A percentile compares a stretch with the other conserved stretches of the same genome.
Conservation (phyloP, 1,140 invertebrate species). For the Drosophila lacertosa region DNA sequence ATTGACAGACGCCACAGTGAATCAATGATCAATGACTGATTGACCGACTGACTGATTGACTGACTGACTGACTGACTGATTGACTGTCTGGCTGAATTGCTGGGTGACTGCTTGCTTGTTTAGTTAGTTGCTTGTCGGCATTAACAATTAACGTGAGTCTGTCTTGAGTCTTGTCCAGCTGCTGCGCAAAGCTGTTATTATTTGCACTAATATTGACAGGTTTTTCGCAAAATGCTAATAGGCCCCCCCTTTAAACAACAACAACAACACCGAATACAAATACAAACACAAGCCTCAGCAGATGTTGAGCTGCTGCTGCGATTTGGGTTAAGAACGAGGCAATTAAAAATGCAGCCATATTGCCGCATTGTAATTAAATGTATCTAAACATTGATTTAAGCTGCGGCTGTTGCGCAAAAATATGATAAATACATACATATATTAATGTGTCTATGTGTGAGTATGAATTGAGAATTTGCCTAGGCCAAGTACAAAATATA, state of each 20-base stretch:
- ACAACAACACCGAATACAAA: conserved; percentile 12
- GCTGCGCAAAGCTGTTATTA: conserved; percentile 76
- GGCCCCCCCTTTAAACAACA: conserved; percentile 25
- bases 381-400: conserved; percentile 79
- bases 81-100: conserved; percentile 9
- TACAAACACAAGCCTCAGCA: conserved; percentile 21
- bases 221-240: conserved; percentile 80
- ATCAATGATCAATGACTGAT: conserved; percentile 44
- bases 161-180: conserved; percentile 44
- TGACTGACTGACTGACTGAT: conserved; percentile 10
- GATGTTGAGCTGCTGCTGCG: conserved; percentile 45
- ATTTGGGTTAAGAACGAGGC: conserved; percentile 80
- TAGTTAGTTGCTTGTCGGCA: conserved; percentile 71
- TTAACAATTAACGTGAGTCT: conserved; percentile 80
- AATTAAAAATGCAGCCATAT: conserved; percentile 75
- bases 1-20: conserved; percentile 41
- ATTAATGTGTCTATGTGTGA: background rate
- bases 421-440: conserved; percentile 15
- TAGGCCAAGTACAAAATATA: conserved; percentile 47
- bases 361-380: conserved; percentile 76
- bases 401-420: conserved; percentile 55
- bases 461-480: conserved; percentile 49
- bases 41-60: conserved; percentile 31
- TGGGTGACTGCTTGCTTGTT: conserved; percentile 23
- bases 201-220: conserved; percentile 83